Conservation (phyloP, 2,113 vertebrate species). For the Actenoides hombroni region DNA sequence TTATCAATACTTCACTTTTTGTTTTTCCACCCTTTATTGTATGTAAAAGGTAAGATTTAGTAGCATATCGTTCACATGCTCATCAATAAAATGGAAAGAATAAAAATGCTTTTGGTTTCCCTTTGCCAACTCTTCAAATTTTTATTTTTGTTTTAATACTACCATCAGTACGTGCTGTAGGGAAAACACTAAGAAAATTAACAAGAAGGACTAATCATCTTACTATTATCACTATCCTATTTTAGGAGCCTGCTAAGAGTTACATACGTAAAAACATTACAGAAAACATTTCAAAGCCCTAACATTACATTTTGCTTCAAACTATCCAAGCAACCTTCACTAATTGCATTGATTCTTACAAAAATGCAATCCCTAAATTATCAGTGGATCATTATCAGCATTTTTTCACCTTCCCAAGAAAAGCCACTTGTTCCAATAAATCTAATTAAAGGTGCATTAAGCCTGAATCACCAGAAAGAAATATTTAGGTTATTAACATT, state of each 20-base stretch:
- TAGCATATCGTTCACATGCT: background rate
- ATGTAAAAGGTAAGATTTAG: background rate
- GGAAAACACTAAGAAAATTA: background rate
- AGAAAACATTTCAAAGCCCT: background rate
- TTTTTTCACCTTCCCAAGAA: constrained; percentile 18
- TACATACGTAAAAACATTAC: background rate
- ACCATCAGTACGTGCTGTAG: background rate
- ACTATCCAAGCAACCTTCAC: background rate
- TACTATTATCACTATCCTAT: background rate
- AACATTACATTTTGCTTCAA: background rate
- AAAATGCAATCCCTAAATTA: constrained; percentile 24
- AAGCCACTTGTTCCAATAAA: constrained; percentile 6
- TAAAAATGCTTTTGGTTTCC: background rate
- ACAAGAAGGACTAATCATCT: background rate
- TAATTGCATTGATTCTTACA: constrained; percentile 28
- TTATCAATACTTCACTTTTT: background rate
- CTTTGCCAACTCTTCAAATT: background rate
- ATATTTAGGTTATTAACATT: background rate
- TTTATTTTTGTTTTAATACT: background rate
- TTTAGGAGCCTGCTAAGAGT: background rate
- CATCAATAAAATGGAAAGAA: background rate
- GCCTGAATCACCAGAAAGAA: background rate
- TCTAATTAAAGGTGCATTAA: constrained; percentile 51
- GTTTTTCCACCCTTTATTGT: background rate
- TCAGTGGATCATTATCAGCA: background rate